phyloP scores from a whole-genome alignment of 1,140 invertebrate species.

The Drosophila takahashii region DNA sequence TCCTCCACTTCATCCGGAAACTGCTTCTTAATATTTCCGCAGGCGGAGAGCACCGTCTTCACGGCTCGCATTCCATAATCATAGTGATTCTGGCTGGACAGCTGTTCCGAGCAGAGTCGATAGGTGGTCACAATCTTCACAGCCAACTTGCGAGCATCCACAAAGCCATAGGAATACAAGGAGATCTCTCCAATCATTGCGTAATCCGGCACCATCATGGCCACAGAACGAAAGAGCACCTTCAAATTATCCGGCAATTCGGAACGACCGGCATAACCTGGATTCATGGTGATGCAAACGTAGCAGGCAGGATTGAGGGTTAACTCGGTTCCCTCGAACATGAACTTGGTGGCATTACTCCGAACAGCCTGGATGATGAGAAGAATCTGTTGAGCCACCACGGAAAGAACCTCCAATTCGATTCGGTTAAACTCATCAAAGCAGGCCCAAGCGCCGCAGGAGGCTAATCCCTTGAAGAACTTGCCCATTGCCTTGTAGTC shows the following conservation, averaged over 20 bases:
- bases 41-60: constrained; percentile 93
- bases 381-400: constrained; percentile 93
- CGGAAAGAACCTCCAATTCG: constrained; percentile 94
- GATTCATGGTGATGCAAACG: constrained; percentile 98
- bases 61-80: constrained; percentile 96
- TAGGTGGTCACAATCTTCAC: constrained; percentile 96
- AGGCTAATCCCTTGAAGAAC: constrained; percentile 94
- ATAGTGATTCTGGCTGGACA: constrained; percentile 94
- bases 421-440: constrained; percentile 99
- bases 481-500: constrained; percentile 97
- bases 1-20: constrained; percentile 93
- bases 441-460: constrained; percentile 96
- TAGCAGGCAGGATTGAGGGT: constrained; percentile 92
- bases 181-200: constrained; percentile 96
- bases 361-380: constrained; percentile 93
- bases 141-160: constrained; percentile 91
- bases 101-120: constrained; percentile 94
- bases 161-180: constrained; percentile 95
- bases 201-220: constrained; percentile 98
- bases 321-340: constrained; percentile 94
- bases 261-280: constrained; percentile 91
- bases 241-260: constrained; percentile 95
- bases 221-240: constrained; percentile 95
- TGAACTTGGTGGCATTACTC: constrained; percentile 89
- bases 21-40: constrained; percentile 93